Conservation (phyloP, 2,113 vertebrate genomes). For the Hypocryptadius cinnamomeus region DNA sequence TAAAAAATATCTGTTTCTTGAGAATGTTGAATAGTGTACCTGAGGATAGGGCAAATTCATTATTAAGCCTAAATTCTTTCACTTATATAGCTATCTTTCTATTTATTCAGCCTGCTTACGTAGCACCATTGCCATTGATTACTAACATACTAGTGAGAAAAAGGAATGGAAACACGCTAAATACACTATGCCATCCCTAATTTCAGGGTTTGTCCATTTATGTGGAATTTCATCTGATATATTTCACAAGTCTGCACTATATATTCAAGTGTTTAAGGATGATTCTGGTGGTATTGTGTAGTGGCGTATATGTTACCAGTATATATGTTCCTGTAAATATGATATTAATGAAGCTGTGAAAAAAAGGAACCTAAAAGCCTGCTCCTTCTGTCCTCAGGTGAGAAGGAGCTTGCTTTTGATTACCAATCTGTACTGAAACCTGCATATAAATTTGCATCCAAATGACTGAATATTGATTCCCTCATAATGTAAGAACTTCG, state of each 20-base stretch:
- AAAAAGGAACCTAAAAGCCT: slow-evolving; percentile 40
- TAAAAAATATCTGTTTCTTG: slow-evolving; percentile 50
- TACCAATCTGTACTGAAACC: slow-evolving; percentile 9
- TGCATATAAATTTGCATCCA: background rate
- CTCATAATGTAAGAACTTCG: slow-evolving; percentile 34
- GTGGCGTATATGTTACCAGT: slow-evolving; percentile 59
- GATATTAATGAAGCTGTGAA: slow-evolving; percentile 55
- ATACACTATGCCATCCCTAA: slow-evolving; percentile 44
- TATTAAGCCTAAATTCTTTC: slow-evolving; percentile 24
- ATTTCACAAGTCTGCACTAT: slow-evolving; percentile 75
- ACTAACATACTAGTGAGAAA: slow-evolving; percentile 44
- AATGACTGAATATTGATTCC: slow-evolving; percentile 58
- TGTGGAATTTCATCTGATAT: slow-evolving; percentile 79
- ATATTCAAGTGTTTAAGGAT: slow-evolving; percentile 87
- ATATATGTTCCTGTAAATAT: slow-evolving; percentile 55
- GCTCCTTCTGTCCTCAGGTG: slow-evolving; percentile 39
- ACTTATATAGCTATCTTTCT: slow-evolving; percentile 1
- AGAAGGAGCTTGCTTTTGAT: slow-evolving; percentile 47
- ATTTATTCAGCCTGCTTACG: slow-evolving; percentile 47
- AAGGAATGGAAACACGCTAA: slow-evolving; percentile 61
- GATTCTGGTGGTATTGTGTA: slow-evolving; percentile 63
- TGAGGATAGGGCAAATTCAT: slow-evolving; percentile 37
- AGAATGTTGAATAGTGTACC: slow-evolving; percentile 54
- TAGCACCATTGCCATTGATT: slow-evolving; percentile 72
- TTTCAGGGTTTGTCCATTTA: slow-evolving; percentile 42